Conservation (phyloP, 2,888 invertebrate species). For the Odontocerum albicorne region DNA sequence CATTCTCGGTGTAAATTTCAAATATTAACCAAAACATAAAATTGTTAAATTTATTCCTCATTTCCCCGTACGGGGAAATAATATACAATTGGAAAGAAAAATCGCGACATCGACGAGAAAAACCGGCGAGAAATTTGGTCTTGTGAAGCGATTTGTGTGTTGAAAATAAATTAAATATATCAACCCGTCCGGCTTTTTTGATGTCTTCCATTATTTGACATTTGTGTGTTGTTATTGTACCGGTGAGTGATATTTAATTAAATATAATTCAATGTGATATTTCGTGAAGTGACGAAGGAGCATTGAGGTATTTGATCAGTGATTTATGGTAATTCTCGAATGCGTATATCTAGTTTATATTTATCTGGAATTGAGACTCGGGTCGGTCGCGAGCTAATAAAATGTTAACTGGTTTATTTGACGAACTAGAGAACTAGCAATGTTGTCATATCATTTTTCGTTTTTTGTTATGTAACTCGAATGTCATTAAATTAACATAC, state of each 20-base stretch:
- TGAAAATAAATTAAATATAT: slow-evolving; percentile 59
- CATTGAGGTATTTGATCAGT: slow-evolving; percentile 47
- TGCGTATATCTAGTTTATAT: slow-evolving; percentile 34
- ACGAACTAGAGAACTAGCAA: too few relatives aligned
- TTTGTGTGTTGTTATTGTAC: slow-evolving; percentile 57
- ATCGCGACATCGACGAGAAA: slow-evolving; percentile 51
- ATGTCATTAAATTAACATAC: too few relatives aligned
- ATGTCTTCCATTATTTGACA: slow-evolving; percentile 56
- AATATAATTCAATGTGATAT: too few relatives aligned
- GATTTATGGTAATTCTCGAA: slow-evolving; percentile 52
- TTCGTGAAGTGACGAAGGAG: slow-evolving; percentile 42
- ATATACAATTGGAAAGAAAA: slow-evolving; percentile 22
- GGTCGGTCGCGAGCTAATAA: too few relatives aligned
- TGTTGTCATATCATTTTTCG: too few relatives aligned
- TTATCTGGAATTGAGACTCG: slow-evolving; percentile 20
- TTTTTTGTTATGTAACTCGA: too few relatives aligned
- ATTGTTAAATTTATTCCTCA: slow-evolving; percentile 56
- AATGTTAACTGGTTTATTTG: too few relatives aligned
- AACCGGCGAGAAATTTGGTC: slow-evolving; percentile 53
- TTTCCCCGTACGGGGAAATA: slow-evolving; percentile 37
- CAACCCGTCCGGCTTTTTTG: slow-evolving; percentile 44
- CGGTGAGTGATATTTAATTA: slow-evolving; percentile 41
- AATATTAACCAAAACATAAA: slow-evolving; percentile 57
- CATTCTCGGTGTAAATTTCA: slow-evolving; percentile 65
- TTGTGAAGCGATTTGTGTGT: slow-evolving; percentile 57